A percentile compares a stretch with the other conserved stretches of the same genome.
Conservation (phyloP, 2,113 vertebrate species). For the Bostrychus sinensis region DNA sequence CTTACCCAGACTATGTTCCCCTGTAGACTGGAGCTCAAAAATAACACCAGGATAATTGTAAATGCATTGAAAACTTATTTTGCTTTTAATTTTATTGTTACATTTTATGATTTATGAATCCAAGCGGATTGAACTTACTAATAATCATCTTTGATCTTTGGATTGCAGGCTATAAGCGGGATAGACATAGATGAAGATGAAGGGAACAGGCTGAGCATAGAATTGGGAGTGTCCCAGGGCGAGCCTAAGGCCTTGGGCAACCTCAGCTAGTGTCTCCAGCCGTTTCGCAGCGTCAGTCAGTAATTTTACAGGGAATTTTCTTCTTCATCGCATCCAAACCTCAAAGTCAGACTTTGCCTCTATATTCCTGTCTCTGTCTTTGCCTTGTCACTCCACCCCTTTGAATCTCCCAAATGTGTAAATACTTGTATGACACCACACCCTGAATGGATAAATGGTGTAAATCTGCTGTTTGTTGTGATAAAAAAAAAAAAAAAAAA, state of each 20-base stretch:
- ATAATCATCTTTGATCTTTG: constrained; percentile 12
- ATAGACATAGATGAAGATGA: constrained; percentile 6
- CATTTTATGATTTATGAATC: constrained; percentile 11
- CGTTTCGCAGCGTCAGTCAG: constrained; percentile 67
- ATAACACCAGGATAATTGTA: constrained; percentile 47
- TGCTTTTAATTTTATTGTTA: constrained; percentile 28
- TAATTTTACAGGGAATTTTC: constrained; percentile 75
- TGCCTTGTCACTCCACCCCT: constrained; percentile 46
- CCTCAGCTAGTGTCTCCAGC: constrained; percentile 68
- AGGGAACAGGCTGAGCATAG: constrained; percentile 13
- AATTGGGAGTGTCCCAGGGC: constrained; percentile 64
- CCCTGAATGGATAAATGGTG: constrained; percentile 53
- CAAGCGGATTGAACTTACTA: not conserved
- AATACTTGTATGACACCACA: constrained; percentile 64
- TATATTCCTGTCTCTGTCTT: constrained; percentile 68
- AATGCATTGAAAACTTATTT: constrained; percentile 25
- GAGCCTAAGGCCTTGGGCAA: constrained; percentile 59
- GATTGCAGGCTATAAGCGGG: not conserved
- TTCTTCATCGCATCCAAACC: constrained; percentile 72
- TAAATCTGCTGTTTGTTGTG: constrained; percentile 25
- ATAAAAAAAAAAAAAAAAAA: constrained; percentile 21
- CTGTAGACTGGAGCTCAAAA: constrained; percentile 25
- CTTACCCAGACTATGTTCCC: constrained; percentile 41
- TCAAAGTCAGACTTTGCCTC: constrained; percentile 70
- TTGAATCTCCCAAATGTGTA: constrained; percentile 41